Base-by-base conservation (phyloP, 2,888 invertebrate genomes). In the Stenolophus ochropezus region DNA sequence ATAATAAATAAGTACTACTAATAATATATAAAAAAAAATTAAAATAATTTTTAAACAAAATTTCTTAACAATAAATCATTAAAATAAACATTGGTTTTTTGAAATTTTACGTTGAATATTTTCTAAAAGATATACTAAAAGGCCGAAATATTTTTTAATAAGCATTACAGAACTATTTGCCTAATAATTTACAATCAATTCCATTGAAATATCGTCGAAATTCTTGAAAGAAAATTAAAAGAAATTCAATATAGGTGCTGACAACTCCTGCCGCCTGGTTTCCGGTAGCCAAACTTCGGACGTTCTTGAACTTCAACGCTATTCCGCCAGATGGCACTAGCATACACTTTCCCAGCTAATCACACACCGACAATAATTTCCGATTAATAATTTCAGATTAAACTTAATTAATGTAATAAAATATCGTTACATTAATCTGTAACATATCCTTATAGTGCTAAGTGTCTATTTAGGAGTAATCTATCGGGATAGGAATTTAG, bases 381-480 rank as follows among this genome's bases (percentile, higher is more conserved):
- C 61, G 77, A 77, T 58, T 77, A 77, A 77, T 77, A 77, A 42
- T 77, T 77, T 77, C 58, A 77, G 77, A 77, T 77, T 77, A 77
- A 77, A 61, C 61, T 58, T 77, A 77, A 77, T 77, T 77, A 77
- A 61, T 61, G 42, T 77, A 77, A 77, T 77, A 77, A 77, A 77
- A 61, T 77, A 61, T 61, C 77, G 47, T 77, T 77, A 77, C 42
- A 23, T 47, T 77, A 47, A 77, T 77, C 77, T 77, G 77, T 58
- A 61, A 58, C 77, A 47, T 58, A 47, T 77, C 33, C 61, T 61
- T 77, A 61, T 23, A 61, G 14, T 77, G 23, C 20, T 58, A 58
- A 77, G 71, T 71, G 71, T 18, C 16, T 20, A 20, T 71, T 56
- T 42, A 42, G 14, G 14, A 2, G 4, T 8, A 14, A 65, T 23